phyloP scores from a whole-genome alignment of 2,888 invertebrate genomes.

The Ophion ellenae region DNA sequence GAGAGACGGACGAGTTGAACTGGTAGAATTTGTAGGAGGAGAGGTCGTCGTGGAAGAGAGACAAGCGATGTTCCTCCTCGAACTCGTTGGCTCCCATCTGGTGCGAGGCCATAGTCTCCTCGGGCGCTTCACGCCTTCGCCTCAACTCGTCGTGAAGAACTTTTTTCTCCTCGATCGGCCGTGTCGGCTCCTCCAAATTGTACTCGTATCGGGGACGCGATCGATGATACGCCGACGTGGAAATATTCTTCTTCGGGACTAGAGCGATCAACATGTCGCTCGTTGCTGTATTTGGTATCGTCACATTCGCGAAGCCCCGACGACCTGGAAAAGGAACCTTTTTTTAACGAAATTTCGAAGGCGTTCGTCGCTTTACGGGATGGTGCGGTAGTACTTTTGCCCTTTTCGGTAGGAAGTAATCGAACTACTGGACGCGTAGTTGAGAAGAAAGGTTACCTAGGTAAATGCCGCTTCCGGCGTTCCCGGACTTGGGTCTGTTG shows the following conservation, averaged over 20 bases:
- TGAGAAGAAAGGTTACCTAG: conserved; percentile 68
- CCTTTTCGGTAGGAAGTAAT: background rate
- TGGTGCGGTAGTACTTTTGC: background rate
- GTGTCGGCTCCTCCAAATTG: conserved; percentile 18
- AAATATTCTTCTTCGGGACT: conserved; percentile 71
- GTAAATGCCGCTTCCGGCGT: conserved; percentile 85
- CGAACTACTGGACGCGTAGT: too few species aligned
- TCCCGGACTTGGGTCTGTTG: conserved; percentile 79
- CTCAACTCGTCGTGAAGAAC: conserved; percentile 50
- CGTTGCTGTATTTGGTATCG: conserved; percentile 59
- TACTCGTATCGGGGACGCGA: conserved; percentile 44
- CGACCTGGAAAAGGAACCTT: conserved; percentile 72
- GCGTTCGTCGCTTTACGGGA: background rate
- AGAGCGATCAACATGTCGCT: conserved; percentile 70
- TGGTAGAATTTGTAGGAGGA: conserved; percentile 43
- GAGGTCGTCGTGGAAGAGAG: conserved; percentile 45
- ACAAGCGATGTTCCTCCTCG: background rate
- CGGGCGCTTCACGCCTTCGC: conserved; percentile 1
- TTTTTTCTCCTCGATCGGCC: conserved; percentile 27
- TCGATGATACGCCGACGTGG: conserved; percentile 14
- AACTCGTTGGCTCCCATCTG: background rate
- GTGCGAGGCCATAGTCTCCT: background rate
- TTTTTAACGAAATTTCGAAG: background rate
- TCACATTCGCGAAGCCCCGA: conserved; percentile 72
- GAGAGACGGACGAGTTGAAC: conserved; percentile 52